phyloP scores from a whole-genome alignment of 2,888 invertebrate genomes.

The Stenotaenia linearis region DNA sequence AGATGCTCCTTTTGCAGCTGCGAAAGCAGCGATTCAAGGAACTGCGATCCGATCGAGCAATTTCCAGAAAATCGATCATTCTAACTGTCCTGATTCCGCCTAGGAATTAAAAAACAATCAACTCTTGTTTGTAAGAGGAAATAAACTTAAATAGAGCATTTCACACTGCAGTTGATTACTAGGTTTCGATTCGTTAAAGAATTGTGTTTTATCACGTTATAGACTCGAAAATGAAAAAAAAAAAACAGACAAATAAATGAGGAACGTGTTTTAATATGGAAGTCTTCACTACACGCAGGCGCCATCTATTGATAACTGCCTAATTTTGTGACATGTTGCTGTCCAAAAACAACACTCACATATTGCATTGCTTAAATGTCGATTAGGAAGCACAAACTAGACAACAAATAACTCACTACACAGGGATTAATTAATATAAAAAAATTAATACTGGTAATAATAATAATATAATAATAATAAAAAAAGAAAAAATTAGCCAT shows the following conservation, averaged over 20 bases:
- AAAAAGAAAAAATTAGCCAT: not conserved
- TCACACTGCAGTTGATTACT: not conserved
- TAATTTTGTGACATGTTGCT: constrained; percentile 17
- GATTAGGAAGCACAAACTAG: constrained; percentile 26
- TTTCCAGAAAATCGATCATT: constrained; percentile 15
- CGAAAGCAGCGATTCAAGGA: not conserved
- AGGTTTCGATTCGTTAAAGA: too few species aligned
- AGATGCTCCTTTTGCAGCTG: constrained; percentile 1
- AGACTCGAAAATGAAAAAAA: not conserved
- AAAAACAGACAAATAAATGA: constrained; percentile 2
- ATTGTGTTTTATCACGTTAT: too few species aligned
- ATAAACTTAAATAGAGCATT: not conserved
- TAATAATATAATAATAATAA: too few species aligned
- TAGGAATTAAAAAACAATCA: not conserved
- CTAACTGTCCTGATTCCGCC: not conserved
- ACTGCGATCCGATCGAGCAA: not conserved
- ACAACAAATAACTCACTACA: constrained; percentile 20
- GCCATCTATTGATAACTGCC: constrained; percentile 23
- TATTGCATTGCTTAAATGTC: constrained; percentile 26
- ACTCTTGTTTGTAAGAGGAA: not conserved
- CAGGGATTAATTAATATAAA: constrained; percentile 8
- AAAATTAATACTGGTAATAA: not conserved
- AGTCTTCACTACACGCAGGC: constrained; percentile 26
- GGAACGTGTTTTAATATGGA: constrained; percentile 26
- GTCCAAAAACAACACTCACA: constrained; percentile 17